Base-by-base conservation (phyloP, 2,888 invertebrate genomes). In the Troglohyphantes excavatus region DNA sequence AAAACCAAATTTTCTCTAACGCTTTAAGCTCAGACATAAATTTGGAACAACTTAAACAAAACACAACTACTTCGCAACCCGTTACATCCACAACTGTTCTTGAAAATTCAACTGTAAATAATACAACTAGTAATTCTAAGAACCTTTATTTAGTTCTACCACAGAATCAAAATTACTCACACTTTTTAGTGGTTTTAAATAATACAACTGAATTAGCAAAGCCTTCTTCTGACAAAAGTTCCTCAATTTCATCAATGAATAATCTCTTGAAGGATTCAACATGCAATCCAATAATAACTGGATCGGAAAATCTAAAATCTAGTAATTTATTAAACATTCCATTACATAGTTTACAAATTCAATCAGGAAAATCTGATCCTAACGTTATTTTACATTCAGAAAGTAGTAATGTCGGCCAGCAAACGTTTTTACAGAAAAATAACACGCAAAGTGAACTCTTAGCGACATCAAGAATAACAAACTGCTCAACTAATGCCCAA, bases 91-190 rank as follows among this genome's bases (percentile, higher is more conserved):
- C 26, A 26, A 46, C 17, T n/a, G 46, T 11, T 26, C 17, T 17
- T 17, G 23, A 13, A 11, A 81, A 61, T 19, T 1, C 43, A 9
- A 29, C 7, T 43, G 5, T 11, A 68, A 81, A n/a, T 53, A 33
- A 33, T 6, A 9, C 3, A 6, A 9, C 33, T 33, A 33, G 9
- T 33, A 53, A 13, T 53, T n/a, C 79, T 13, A 23, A 46, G n/a
- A 46, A 73, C n/a, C 23, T 88, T 39, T 81, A 76, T 43, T 75
- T 81, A 26, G 17, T 86, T 43, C 11, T 88, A 21, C 73, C 81
- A 0, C 59, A 82, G 33, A 82, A 82, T 26, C 82, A 70, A 11
- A 82, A 82, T 17, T 68, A 70, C 43, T 82, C 82, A 39, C 70
- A 82, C n/a, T 82, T 33, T 39, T 70, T 82, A 11, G 9, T 82